phyloP scores from a whole-genome alignment of 2,888 invertebrate genomes.

The Agrilus cyanescens region DNA sequence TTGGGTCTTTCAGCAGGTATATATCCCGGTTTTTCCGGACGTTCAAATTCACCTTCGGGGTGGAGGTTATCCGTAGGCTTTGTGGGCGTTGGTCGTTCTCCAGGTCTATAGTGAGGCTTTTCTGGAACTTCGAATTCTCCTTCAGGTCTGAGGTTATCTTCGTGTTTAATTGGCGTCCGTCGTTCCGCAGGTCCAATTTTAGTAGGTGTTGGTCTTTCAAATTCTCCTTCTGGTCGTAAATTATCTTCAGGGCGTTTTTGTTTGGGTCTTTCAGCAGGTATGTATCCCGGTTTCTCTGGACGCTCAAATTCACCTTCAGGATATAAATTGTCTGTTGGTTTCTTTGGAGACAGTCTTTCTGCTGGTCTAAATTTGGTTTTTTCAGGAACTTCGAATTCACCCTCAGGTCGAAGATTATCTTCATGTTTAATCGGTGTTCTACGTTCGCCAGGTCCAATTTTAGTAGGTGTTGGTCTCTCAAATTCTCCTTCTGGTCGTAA shows the following conservation, averaged over 20 bases:
- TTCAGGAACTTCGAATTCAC: constrained; percentile 33
- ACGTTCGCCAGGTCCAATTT: constrained; percentile 27
- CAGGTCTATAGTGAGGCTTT: constrained; percentile 32
- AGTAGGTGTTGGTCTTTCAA: constrained; percentile 29
- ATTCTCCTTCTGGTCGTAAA: constrained; percentile 41
- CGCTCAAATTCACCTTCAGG: constrained; percentile 42
- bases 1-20: constrained; percentile 42
- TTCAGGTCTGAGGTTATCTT: constrained; percentile 38
- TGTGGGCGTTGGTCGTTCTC: constrained; percentile 37
- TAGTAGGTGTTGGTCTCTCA: constrained; percentile 25
- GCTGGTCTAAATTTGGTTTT: constrained; percentile 33
- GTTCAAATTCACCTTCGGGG: constrained; percentile 45
- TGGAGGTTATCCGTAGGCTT: constrained; percentile 49
- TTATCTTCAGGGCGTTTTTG: constrained; percentile 41
- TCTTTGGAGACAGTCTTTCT: constrained; percentile 41
- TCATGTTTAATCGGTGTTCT: constrained; percentile 30
- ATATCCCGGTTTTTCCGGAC: constrained; percentile 32
- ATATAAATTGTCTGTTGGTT: constrained; percentile 44
- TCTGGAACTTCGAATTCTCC: constrained; percentile 38
- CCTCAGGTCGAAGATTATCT: constrained; percentile 29
- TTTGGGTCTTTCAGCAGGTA: constrained; percentile 37
- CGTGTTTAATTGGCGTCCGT: constrained; percentile 34
- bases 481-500: constrained; percentile 37
- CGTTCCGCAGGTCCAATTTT: constrained; percentile 24
- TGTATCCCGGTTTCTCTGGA: constrained; percentile 23